phyloP scores from a whole-genome alignment of 2,888 invertebrate species.

The Drosophila dives region DNA sequence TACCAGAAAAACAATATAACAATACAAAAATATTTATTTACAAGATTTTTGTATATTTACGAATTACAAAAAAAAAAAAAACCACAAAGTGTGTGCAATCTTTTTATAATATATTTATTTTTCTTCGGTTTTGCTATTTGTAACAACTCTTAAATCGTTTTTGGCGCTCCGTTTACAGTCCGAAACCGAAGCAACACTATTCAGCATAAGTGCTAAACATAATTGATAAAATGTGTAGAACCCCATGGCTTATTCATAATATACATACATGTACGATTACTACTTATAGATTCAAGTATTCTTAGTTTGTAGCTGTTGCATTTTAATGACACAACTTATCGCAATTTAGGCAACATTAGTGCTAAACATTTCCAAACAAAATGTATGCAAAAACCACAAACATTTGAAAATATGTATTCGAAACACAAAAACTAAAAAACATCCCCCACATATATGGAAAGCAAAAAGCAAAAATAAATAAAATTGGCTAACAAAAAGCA shows the following conservation, averaged over 20 bases:
- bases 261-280: slow-evolving; percentile 29
- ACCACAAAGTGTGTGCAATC: slow-evolving; percentile 44
- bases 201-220: slow-evolving; percentile 49
- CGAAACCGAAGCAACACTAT: slow-evolving; percentile 36
- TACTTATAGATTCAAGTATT: slow-evolving; percentile 66
- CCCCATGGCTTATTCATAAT: slow-evolving; percentile 44
- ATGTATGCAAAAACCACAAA: slow-evolving; percentile 27
- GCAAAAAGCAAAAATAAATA: slow-evolving; percentile 22
- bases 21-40: slow-evolving; percentile 53
- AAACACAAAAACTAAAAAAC: background rate
- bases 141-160: slow-evolving; percentile 45
- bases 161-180: slow-evolving; percentile 64
- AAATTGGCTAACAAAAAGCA: slow-evolving; percentile 48
- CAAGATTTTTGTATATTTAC: slow-evolving; percentile 70
- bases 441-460: slow-evolving; percentile 3
- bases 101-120: slow-evolving; percentile 45
- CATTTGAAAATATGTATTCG: slow-evolving; percentile 2
- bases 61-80: slow-evolving; percentile 23
- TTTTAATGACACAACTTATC: slow-evolving; percentile 60
- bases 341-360: slow-evolving; percentile 22
- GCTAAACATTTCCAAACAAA: slow-evolving; percentile 33
- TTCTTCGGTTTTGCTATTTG: slow-evolving; percentile 45
- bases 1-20: slow-evolving; percentile 45
- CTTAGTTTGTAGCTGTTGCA: slow-evolving; percentile 74
- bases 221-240: slow-evolving; percentile 23